Evolutionary conservation across 2,888 invertebrate genomes (phyloP).

Genomic region (Periphyllus acericola): DNA sequence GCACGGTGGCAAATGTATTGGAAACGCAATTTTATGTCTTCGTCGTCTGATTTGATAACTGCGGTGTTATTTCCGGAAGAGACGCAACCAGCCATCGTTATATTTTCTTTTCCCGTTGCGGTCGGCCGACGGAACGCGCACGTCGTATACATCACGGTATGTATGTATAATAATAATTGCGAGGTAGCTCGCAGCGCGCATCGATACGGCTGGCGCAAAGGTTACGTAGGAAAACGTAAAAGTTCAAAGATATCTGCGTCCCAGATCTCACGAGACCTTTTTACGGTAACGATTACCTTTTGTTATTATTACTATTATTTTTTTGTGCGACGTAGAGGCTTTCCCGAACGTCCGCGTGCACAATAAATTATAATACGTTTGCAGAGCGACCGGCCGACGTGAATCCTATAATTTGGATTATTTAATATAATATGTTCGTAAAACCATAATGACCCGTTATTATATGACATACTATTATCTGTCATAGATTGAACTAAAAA

Average conservation of each 20-base stretch:
- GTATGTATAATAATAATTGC: not conserved
- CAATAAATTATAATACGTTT: no score
- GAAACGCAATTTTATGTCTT: constrained; percentile 45
- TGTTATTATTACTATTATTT: no score
- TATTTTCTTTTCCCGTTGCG: not conserved
- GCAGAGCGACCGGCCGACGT: no score
- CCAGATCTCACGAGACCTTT: not conserved
- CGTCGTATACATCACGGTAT: not conserved
- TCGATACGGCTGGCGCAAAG: not conserved
- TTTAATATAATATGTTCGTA: no score
- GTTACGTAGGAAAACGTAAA: not conserved
- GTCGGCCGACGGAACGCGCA: not conserved
- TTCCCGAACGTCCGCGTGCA: not conserved
- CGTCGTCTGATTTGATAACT: constrained; percentile 37
- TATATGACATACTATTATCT: no score
- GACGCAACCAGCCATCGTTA: not conserved
- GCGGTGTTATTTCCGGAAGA: constrained; percentile 30
- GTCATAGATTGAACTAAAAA: no score
- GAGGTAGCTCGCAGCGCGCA: not conserved
- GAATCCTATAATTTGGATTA: no score
- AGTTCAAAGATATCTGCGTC: not conserved
- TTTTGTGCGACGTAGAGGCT: not conserved
- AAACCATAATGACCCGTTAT: no score
- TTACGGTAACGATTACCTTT: not conserved
- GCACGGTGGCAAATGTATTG: constrained; percentile 36